phyloP scores from a whole-genome alignment of 2,797 vertebrate genomes.

The Pangasius mekongensis region DNA sequence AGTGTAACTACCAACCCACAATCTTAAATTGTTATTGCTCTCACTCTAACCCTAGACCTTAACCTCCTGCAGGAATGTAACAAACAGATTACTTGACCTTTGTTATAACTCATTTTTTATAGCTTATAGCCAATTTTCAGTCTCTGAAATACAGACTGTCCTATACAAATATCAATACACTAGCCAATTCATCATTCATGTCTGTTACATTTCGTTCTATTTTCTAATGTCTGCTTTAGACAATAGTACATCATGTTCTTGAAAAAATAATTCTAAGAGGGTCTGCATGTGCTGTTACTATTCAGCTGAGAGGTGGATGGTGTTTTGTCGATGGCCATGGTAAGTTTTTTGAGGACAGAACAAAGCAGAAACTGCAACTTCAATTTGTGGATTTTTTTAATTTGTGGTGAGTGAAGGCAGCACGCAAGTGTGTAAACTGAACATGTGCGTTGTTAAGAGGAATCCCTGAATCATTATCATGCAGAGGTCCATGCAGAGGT shows the following conservation, averaged over 20 bases:
- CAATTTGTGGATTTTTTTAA: neutral
- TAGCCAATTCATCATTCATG: neutral
- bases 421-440: neutral
- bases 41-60: neutral
- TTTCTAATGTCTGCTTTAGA: neutral
- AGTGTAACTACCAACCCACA: neutral
- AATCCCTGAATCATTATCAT: neutral
- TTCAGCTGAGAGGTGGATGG: neutral
- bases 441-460: neutral
- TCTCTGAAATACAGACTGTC: neutral
- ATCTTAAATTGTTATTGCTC: neutral
- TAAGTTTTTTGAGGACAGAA: neutral
- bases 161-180: neutral
- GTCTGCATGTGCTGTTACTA: neutral
- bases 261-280: neutral
- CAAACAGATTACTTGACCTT: neutral
- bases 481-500: neutral
- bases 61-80: neutral
- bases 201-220: neutral
- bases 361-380: neutral
- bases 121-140: neutral
- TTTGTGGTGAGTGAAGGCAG: neutral
- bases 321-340: neutral
- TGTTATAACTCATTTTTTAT: neutral
- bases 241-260: neutral